Evolutionary conservation across 2,888 invertebrate genomes (phyloP), one percentile per base, ranked within the genome.

Genomic region (Spicauda simplicius): DNA sequence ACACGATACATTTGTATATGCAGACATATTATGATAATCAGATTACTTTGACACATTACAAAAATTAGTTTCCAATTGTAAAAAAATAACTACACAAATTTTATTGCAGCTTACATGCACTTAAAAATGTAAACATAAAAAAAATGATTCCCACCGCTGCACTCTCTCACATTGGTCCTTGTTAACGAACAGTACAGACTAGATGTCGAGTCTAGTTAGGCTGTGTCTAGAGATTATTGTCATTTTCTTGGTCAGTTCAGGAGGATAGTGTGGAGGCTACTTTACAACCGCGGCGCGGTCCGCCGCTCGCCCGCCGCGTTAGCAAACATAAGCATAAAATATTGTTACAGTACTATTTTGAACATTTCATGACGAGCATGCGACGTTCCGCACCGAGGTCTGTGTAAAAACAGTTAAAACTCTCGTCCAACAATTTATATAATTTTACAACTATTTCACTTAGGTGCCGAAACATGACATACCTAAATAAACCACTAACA

Each of bases 181-280:
- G 18, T 55, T 45, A 48, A 57, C 63, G 16, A 61, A 63, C 45
- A 63, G 63, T 68, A 56, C 69, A 63, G 79, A 84, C 79, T 80
- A 76, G 80, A 77, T 84, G 85, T 80, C 80, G 80, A 82, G 78
- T 83, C 79, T 78, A 83, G 82, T 85, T 80, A 88, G 87, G 87
- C 85, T 84, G 88, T 82, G 81, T 88, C 87, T 89, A 91, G 84
- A 90, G 84, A 89, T 92, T 92, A 92, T 92, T 92, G 93, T 92
- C 93, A 86, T 85, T 85, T 81, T 85, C 80, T 91, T 92, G 93
- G 92, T 92, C 93, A 88, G 86, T 86, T 88, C 77, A 82, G 81
- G 82, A 76, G 78, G 80, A 76, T 72, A 81, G 77, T 80, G 77
- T 80, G 80, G 76, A 61, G 78, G 74, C 84, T 75, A 68, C 68